A percentile compares a stretch with the other conserved stretches of the same genome.
These are phyloP conservation scores for Halictus quadricinctus DNA, from an alignment of 2,888 invertebrate species.

Conservation along the genomic window DNA sequence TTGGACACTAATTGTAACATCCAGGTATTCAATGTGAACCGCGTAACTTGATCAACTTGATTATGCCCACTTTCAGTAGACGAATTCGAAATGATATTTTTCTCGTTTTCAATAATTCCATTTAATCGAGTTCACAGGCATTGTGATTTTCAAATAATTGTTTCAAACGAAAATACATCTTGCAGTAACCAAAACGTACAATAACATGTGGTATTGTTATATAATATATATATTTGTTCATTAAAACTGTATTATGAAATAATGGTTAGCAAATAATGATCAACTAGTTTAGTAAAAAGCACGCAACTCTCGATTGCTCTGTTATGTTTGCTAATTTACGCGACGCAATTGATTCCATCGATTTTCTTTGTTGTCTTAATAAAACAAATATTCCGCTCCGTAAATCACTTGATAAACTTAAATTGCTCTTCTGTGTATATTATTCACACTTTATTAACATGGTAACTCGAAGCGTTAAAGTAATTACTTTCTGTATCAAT, in stretches of 20 bases:
- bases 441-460: not conserved
- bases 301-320: not conserved
- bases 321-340: not conserved
- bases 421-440: not conserved
- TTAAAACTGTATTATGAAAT: not conserved
- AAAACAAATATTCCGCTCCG: not conserved
- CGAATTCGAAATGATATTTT: not conserved
- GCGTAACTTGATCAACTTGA: constrained; percentile 4
- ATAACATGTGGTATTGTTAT: not conserved
- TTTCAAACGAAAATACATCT: not conserved
- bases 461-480: not conserved
- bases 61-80: not conserved
- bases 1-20: constrained; percentile 17
- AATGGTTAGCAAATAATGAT: not conserved
- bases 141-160: not conserved
- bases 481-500: not conserved
- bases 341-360: not conserved
- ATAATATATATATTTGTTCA: not conserved
- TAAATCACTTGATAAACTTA: not conserved
- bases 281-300: not conserved
- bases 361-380: not conserved
- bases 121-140: not conserved
- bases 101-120: not conserved
- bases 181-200: not conserved
- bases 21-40: constrained; percentile 6